Conservation (phyloP, 2,113 vertebrate species). For the Pachyramphus minor region DNA sequence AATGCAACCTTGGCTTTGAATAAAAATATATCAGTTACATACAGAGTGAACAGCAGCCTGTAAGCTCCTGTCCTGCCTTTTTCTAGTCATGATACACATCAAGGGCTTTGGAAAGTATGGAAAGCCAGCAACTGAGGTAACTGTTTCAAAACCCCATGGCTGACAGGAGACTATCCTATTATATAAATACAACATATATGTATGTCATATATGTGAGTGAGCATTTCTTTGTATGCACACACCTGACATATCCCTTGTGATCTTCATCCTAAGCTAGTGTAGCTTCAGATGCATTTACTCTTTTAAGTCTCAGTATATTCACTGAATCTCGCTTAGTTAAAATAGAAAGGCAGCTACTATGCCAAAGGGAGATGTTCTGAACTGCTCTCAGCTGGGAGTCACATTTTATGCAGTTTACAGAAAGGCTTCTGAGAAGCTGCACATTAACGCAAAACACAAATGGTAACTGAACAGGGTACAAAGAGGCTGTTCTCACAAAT, state of each 20-base stretch:
- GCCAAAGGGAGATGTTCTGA: neutral
- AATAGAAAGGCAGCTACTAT: neutral
- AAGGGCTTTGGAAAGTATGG: neutral
- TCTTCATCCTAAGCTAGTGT: neutral
- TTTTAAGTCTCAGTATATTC: neutral
- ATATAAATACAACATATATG: neutral
- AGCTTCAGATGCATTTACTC: neutral
- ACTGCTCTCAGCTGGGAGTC: neutral
- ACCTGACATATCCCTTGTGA: neutral
- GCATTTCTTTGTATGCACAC: neutral
- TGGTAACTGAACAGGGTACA: neutral
- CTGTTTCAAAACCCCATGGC: neutral
- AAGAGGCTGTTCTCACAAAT: neutral
- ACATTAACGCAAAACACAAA: neutral
- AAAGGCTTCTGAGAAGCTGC: neutral
- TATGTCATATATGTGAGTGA: neutral
- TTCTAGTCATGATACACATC: neutral
- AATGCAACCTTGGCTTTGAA: neutral
- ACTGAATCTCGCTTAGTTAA: neutral
- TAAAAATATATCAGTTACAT: neutral
- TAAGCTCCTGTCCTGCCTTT: neutral
- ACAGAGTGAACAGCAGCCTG: neutral
- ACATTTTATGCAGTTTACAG: neutral
- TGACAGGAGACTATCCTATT: neutral
- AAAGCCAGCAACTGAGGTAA: neutral